phyloP scores from a whole-genome alignment of 2,113 vertebrate genomes.

The Nymphicus hollandicus region DNA sequence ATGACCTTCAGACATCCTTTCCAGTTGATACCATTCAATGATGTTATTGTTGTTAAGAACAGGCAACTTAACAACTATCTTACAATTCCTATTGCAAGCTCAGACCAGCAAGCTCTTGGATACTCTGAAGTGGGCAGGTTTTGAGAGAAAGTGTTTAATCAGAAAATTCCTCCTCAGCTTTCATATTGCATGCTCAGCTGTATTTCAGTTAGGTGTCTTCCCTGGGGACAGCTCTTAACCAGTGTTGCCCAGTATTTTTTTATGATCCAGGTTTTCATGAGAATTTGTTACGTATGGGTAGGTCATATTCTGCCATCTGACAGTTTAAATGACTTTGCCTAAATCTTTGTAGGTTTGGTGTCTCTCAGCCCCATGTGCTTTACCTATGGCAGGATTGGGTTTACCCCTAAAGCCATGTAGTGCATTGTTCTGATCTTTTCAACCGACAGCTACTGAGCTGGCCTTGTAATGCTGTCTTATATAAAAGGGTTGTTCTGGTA shows the following conservation, averaged over 20 bases:
- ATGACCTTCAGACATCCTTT: neutral
- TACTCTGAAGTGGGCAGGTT: neutral
- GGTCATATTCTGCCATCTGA: neutral
- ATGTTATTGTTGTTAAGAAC: neutral
- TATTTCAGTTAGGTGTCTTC: neutral
- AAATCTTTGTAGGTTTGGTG: neutral
- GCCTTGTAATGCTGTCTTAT: neutral
- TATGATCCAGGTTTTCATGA: neutral
- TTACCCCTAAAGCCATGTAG: neutral
- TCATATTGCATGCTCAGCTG: neutral
- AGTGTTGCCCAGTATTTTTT: neutral
- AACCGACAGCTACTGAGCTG: neutral
- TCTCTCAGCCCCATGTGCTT: neutral
- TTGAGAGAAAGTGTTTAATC: neutral
- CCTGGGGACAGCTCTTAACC: neutral
- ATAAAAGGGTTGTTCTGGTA: neutral
- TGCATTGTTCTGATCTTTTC: neutral
- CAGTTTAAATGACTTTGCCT: neutral
- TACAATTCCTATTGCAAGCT: neutral
- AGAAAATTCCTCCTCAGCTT: neutral
- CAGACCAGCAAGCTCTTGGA: neutral
- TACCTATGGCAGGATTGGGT: neutral
- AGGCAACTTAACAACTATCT: neutral
- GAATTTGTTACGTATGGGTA: neutral
- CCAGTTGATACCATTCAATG: neutral